Percentiles rank a stretch among this genome's conserved stretches.
phyloP scores from a whole-genome alignment of 2,113 vertebrate species.

The Bubalus kerabau region DNA sequence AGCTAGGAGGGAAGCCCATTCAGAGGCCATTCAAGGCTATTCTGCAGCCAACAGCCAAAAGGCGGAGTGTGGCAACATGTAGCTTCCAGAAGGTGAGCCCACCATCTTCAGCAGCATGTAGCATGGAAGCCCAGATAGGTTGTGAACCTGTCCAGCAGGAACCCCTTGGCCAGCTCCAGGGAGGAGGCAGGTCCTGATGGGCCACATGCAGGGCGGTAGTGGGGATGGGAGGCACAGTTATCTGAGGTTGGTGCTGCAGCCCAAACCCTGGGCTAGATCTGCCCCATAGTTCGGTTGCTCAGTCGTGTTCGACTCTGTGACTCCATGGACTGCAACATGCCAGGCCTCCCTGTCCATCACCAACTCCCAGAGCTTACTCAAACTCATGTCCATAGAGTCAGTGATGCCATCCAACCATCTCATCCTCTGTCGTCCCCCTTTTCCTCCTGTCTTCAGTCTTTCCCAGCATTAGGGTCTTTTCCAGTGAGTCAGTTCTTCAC shows the following conservation, averaged over 20 bases:
- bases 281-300: not conserved
- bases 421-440: not conserved
- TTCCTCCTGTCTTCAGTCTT: not conserved
- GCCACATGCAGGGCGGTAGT: conserved; percentile 80
- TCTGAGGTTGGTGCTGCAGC: rapidly evolving
- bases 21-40: not conserved
- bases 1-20: not conserved
- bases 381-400: not conserved
- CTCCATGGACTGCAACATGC: not conserved
- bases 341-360: not conserved
- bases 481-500: not conserved
- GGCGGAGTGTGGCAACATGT: rapidly evolving
- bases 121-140: not conserved
- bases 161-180: conserved; percentile 45
- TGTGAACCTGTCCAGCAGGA: not conserved
- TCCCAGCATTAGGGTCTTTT: not conserved
- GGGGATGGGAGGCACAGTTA: not conserved
- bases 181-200: conserved; percentile 44
- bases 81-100: conserved; percentile 52
- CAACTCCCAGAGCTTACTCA: not conserved
- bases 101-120: rapidly evolving
- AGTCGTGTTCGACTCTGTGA: rapidly evolving
- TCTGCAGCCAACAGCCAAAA: conserved; percentile 55
- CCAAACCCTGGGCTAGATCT: rapidly evolving
- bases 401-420: not conserved